Conservation (phyloP, 2,797 vertebrate species). For the Catamblyrhynchus diadema region DNA sequence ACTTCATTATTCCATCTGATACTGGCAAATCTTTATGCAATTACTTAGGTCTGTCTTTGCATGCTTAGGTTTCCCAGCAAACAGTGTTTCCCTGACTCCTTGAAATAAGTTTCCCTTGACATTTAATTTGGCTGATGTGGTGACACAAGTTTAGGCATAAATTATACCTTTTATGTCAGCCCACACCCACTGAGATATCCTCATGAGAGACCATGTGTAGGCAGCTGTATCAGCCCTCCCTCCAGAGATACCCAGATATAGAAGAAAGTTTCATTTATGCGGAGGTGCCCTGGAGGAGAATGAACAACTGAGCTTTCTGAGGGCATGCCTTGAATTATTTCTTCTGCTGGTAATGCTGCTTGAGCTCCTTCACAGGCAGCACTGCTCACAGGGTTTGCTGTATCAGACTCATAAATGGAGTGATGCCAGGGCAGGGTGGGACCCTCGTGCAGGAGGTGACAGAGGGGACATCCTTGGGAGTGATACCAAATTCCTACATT, state of each 20-base stretch:
- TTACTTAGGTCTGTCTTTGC: neutral
- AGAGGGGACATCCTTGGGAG: neutral
- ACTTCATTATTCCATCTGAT: neutral
- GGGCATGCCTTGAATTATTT: neutral
- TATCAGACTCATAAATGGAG: neutral
- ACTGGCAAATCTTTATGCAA: neutral
- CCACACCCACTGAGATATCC: neutral
- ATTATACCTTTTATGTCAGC: neutral
- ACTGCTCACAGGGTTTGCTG: neutral
- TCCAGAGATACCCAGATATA: neutral
- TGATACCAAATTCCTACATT: rapidly evolving
- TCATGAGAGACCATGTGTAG: neutral
- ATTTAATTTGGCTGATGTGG: neutral
- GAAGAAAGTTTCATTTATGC: neutral
- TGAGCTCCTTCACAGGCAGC: neutral
- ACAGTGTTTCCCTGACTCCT: neutral
- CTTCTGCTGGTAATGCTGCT: neutral
- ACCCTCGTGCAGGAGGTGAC: neutral
- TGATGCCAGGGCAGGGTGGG: neutral
- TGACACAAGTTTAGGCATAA: neutral
- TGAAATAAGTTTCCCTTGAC: neutral
- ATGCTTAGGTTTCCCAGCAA: neutral
- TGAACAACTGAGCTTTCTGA: neutral
- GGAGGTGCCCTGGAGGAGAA: neutral
- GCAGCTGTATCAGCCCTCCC: neutral